Base-by-base conservation (phyloP, 2,888 invertebrate species). In the Aspidiotus destructor region DNA sequence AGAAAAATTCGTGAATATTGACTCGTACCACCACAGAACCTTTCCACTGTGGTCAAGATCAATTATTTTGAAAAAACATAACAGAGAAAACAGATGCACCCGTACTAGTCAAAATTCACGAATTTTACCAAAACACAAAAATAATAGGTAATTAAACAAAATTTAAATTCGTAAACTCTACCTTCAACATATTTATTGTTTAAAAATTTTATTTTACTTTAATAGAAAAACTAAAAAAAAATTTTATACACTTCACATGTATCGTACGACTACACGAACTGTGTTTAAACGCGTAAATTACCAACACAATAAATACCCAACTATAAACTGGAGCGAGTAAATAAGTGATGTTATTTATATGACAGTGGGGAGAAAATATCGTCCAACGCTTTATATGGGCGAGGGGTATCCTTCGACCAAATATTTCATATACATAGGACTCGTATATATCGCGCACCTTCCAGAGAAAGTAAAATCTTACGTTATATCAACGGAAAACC, bases 281-380 rank as follows among this genome's bases (percentile, higher is more conserved):
- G 28, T 67, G 48, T 40, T 16, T 54, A 67, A 42, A 57, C 60
- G 52, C 58, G 58, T 58, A 67, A 67, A 58, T 48, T 15, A 41
- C 60, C 40, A 58, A 67, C 67, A 58, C 67, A 58, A 67, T 67
- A 67, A 67, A 67, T 67, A 58, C 67, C 44, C 13, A 42, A 65
- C 28, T 67, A 52, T 67, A 67, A 67, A 67, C 57, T 67, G 67
- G 67, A 67, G 67, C 67, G 60, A 48, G 67, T 67, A 67, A n/a
- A 67, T 60, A 41, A 60, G 58, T 67, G 67, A 60, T 67, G 67
- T 67, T 28, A 67, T 67, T 67, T 67, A 67, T 67, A 67, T 67
- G 58, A 44, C 67, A 67, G 67, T 67, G 67, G 67, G 67, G 67
- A 48, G 67, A 48, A 28, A 28, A 28, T 28, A 28, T 28, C 28